Conservation (phyloP, 2,797 vertebrate genomes). For the Poecilia gillii region DNA sequence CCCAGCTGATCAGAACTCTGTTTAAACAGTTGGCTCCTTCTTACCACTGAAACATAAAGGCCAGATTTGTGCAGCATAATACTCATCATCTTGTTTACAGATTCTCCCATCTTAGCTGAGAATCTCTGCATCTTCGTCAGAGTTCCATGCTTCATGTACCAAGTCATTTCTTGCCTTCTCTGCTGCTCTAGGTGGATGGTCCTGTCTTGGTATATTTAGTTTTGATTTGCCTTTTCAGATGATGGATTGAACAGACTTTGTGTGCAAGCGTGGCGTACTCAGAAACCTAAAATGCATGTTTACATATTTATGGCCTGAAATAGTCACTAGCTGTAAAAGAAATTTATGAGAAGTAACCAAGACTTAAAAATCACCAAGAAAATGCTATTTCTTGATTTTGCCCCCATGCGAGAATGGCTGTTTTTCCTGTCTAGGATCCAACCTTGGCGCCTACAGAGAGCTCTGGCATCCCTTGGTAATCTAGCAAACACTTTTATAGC, state of each 20-base stretch:
- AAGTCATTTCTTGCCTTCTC: neutral
- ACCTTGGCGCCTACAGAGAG: slow-evolving; percentile 16
- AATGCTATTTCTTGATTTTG: neutral
- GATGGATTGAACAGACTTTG: neutral
- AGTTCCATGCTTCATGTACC: neutral
- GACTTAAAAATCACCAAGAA: neutral
- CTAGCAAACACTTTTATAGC: slow-evolving; percentile 27
- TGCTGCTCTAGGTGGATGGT: neutral
- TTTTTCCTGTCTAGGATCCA: slow-evolving; percentile 4
- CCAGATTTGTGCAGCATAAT: neutral
- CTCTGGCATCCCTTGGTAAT: neutral
- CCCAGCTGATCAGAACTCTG: neutral
- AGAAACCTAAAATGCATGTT: neutral
- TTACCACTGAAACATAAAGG: neutral
- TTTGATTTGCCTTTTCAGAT: neutral
- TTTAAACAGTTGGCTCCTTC: neutral
- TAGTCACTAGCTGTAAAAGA: neutral
- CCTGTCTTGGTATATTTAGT: neutral
- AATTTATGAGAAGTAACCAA: neutral
- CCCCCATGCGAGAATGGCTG: too few species aligned
- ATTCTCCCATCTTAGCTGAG: neutral
- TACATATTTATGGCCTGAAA: neutral
- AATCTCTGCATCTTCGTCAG: neutral
- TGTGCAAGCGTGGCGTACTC: neutral
- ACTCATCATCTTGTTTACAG: neutral